Evolutionary conservation across 2,797 vertebrate species (phyloP), one percentile per base, ranked within the genome.

Genomic region (Neopelma chrysocephalum): DNA sequence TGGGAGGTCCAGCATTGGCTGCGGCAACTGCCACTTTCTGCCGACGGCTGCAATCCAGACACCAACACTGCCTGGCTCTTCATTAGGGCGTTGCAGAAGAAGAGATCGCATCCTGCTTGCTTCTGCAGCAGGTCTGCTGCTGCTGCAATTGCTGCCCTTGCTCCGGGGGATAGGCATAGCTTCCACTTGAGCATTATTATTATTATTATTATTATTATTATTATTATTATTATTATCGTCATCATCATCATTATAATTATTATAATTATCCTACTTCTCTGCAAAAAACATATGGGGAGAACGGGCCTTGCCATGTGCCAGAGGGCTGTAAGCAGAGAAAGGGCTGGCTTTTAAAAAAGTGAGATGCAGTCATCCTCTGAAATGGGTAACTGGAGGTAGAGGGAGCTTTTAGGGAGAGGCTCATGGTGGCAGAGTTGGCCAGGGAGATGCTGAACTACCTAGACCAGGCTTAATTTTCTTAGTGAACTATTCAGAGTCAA

Each of bases 401-500:
- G 20, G 14, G 32, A 73, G 26, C 31, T 32, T 12, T 4, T 71
- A 40, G 22, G 38, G 11, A 92, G 72, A 88, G 20, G 42, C 15
- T 78, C 12, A 15, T 3, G 71, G 6, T 38, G 23, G 65, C 78
- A 87, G 45, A 70, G 22, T 18, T 40, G 38, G 54, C 18, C 5
- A 3, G 32, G 36, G 40, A 21, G 45, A 72, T 89, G 87, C 36
- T 76, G 38, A 83, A 62, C 53, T 93, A 71, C 5, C 29, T 70
- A 43, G 16, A 68, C 11, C 14, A 7, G n/a, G 12, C 25, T 95
- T 95, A 89, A 71, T 91, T 84, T 40, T 51, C 62, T 89, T 65
- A 54, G 68, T 48, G 82, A 91, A 64, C 73, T 95, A 53, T 77
- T 91, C 56, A 64, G 69, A 87, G n/a, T 40, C 53, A 82, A 12